A percentile compares a stretch with the other conserved stretches of the same genome.
Conservation (phyloP, 2,113 vertebrate species). For the Strix aluco region DNA sequence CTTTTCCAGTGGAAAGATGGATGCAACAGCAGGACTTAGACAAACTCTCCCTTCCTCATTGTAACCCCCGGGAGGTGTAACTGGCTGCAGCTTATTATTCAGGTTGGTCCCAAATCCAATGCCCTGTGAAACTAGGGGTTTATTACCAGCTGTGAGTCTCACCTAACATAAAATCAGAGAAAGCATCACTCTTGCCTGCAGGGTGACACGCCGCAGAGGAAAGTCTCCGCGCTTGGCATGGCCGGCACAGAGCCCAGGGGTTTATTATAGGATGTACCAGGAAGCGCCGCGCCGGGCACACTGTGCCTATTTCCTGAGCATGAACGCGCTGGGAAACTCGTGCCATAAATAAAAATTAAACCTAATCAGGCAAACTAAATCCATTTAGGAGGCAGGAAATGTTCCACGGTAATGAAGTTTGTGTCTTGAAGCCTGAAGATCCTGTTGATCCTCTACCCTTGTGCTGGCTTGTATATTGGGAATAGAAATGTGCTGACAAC, state of each 20-base stretch:
- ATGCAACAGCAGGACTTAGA: not conserved
- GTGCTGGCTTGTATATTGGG: not conserved
- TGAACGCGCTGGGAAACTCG: not conserved
- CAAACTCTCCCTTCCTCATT: not conserved
- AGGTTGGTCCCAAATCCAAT: not conserved
- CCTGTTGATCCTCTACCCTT: not conserved
- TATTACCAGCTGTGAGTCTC: not conserved
- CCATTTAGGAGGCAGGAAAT: conserved; percentile 47
- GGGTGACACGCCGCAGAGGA: not conserved
- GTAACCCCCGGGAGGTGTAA: fast-evolving
- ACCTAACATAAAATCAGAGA: fast-evolving
- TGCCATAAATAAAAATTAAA: conserved; percentile 6
- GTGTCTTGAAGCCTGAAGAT: not conserved
- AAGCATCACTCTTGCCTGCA: not conserved
- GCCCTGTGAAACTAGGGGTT: not conserved
- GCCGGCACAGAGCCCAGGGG: fast-evolving
- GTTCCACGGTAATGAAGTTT: conserved; percentile 2
- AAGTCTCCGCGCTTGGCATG: fast-evolving
- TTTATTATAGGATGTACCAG: not conserved
- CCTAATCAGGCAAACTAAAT: not conserved
- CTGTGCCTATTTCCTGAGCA: not conserved
- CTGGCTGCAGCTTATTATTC: not conserved
- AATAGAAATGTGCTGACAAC: not conserved
- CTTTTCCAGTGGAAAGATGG: not conserved
- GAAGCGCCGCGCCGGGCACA: not conserved